Evolutionary conservation across 2,888 invertebrate species (phyloP), one percentile per base, ranked within the genome.

Genomic region (Melieria picta): DNA sequence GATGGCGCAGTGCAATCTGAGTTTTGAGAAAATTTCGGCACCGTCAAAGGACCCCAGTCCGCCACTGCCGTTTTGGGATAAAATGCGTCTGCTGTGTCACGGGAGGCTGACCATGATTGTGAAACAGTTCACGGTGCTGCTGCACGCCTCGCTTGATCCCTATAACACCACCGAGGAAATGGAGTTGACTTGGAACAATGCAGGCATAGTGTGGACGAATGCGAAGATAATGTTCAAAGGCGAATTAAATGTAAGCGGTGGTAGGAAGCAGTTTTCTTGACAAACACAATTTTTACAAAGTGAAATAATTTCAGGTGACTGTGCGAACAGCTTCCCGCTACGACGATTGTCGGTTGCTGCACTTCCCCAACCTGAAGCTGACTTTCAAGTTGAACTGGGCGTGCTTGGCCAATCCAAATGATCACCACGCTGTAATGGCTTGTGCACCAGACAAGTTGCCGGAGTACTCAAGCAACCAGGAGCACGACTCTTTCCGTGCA

Each of bases 131-230:
- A 96, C 97, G 0, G 94, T 98, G 52, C 88, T 98, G 52, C 89
- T 99, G 73, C 98, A 98, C 85, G 98, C 98, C 4, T 98, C 98
- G 0, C 89, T 97, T 10, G 98, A 99, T 88, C 99, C 99, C 0
- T 99, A 99, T 87, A 99, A 99, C 85, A 97, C 97, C 5, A 99
- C 99, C 0, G 99, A 99, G 86, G 96, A 99, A 88, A 98, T 99
- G 96, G 99, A 99, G 86, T 90, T 98, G 76, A 95, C 96, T 0
- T 99, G 99, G 98, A 93, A 92, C 55, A 93, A 96, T 79, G 91
- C 98, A 4, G 93, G 94, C 48, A 91, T 99, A 83, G 97, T 99
- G 81, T 99, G 99, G 98, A 97, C 96, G 0, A 96, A 97, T 85
- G 96, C 93, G 0, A 95, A 94, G 86, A 93, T 97, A 72, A 92